Evolutionary conservation across 2,797 vertebrate species (phyloP).

Genomic region (Microcaecilia unicolor): DNA sequence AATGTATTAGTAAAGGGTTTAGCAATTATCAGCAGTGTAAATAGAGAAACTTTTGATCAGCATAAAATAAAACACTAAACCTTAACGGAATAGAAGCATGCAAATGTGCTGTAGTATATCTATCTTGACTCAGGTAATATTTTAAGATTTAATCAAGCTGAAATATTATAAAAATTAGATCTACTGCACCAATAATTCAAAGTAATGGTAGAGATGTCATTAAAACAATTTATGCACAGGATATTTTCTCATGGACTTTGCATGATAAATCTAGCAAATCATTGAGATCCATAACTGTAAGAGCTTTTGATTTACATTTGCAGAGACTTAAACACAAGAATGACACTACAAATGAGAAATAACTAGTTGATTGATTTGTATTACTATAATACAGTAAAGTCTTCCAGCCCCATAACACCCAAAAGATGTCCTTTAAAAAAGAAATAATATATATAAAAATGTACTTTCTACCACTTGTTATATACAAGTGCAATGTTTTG

Average conservation of each 20-base stretch:
- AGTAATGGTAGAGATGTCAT: conserved; percentile 52
- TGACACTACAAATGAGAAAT: conserved; percentile 37
- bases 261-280: conserved; percentile 59
- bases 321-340: conserved; percentile 42
- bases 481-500: too few species aligned
- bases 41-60: neutral
- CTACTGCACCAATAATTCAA: conserved; percentile 53
- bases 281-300: conserved; percentile 45
- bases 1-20: conserved; percentile 9
- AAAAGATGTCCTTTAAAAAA: too few species aligned
- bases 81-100: conserved; percentile 26
- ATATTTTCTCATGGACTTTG: conserved; percentile 52
- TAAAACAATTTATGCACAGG: conserved; percentile 55
- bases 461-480: too few species aligned
- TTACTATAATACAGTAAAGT: conserved; percentile 29
- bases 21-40: conserved; percentile 2
- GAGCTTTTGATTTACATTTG: conserved; percentile 55
- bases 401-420: conserved; percentile 20
- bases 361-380: conserved; percentile 36
- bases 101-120: conserved; percentile 36
- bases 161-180: conserved; percentile 50
- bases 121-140: conserved; percentile 43
- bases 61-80: conserved; percentile 4
- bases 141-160: conserved; percentile 51
- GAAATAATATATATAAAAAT: too few species aligned